Percentiles rank a stretch among this genome's conserved stretches.
phyloP scores from a whole-genome alignment of 2,113 vertebrate genomes.

The Ailurus styani region DNA sequence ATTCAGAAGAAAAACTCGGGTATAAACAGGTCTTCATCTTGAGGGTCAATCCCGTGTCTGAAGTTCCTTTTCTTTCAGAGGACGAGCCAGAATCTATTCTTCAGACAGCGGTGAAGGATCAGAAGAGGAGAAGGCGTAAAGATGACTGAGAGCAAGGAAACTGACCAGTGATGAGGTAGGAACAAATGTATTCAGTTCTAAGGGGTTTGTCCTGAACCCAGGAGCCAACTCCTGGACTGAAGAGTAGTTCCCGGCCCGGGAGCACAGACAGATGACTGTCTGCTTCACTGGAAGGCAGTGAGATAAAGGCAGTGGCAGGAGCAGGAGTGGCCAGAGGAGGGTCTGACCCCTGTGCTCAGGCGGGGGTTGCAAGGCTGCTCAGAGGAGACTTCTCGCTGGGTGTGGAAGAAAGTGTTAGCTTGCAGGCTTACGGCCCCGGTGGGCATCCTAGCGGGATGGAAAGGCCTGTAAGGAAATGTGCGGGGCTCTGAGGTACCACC shows the following conservation, averaged over 20 bases:
- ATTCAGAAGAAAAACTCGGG: too few relatives aligned
- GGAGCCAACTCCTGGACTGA: not conserved
- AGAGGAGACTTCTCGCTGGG: not conserved
- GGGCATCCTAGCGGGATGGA: not conserved
- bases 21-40: too few relatives aligned
- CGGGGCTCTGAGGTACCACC: not conserved
- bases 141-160: slow-evolving; percentile 97
- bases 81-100: slow-evolving; percentile 96
- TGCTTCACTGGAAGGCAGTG: not conserved
- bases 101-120: slow-evolving; percentile 98
- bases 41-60: too few relatives aligned
- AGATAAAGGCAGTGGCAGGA: not conserved
- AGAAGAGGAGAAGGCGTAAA: slow-evolving; percentile 95
- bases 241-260: not conserved
- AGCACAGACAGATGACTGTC: not conserved
- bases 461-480: not conserved
- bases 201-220: not conserved
- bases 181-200: not conserved
- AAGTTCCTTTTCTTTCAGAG: slow-evolving; percentile 83
- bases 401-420: not conserved
- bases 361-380: not conserved
- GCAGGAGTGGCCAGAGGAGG: not conserved
- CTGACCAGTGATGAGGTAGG: slow-evolving; percentile 95
- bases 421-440: not conserved
- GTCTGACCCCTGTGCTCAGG: not conserved